Conservation (phyloP, 2,888 invertebrate genomes). For the Opisthograptis luteolata region DNA sequence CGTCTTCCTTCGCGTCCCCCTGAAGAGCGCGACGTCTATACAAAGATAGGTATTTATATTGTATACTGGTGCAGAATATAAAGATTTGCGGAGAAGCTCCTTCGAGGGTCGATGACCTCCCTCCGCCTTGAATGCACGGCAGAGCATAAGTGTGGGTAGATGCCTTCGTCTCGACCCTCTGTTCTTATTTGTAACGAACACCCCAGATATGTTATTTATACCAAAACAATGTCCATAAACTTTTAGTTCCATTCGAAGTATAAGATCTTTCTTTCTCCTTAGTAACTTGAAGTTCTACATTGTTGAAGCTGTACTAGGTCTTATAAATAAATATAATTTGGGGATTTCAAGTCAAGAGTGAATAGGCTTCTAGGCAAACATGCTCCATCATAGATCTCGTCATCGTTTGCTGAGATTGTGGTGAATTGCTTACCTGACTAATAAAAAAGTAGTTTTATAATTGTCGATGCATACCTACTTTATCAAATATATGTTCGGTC, state of each 20-base stretch:
- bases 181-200: conserved; percentile 52
- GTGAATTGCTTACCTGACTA: too few relatives aligned
- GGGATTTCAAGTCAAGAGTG: too few relatives aligned
- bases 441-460: too few relatives aligned
- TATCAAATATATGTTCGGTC: too few relatives aligned
- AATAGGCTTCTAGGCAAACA: too few relatives aligned
- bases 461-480: too few relatives aligned
- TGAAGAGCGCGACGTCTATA: conserved; percentile 45
- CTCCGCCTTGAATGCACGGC: conserved; percentile 66
- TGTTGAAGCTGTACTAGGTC: background rate
- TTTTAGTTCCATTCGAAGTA: conserved; percentile 28
- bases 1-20: conserved; percentile 42
- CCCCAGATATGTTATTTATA: conserved; percentile 47
- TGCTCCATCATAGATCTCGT: too few relatives aligned
- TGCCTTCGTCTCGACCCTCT: conserved; percentile 55
- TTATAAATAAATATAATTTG: too few relatives aligned
- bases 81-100: conserved; percentile 75
- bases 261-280: conserved; percentile 4
- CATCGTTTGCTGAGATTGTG: too few relatives aligned
- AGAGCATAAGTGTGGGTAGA: conserved; percentile 59
- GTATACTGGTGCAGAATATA: conserved; percentile 55
- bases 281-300: background rate
- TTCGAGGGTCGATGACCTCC: conserved; percentile 66
- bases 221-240: conserved; percentile 38
- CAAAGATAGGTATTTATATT: conserved; percentile 46